A percentile compares a stretch with the other conserved stretches of the same genome.
Evolutionary conservation across 2,797 vertebrate species (phyloP).

Genomic region (Adelosebastes latens): DNA sequence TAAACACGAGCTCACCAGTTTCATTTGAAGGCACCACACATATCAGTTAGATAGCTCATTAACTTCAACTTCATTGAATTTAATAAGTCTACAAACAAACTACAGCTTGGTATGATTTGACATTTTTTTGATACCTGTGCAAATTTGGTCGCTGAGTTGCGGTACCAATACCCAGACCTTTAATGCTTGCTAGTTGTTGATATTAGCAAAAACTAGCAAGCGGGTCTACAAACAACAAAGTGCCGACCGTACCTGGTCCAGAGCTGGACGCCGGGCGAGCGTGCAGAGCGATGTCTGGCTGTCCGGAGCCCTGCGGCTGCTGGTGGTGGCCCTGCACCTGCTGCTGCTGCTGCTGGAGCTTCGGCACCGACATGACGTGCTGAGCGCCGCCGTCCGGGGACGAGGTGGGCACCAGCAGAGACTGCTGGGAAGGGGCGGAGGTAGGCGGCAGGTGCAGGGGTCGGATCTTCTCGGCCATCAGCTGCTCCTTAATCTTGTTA

Average conservation of each 20-base stretch:
- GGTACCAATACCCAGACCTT: background rate
- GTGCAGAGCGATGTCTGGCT: conserved; percentile 93
- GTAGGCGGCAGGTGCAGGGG: conserved; percentile 94
- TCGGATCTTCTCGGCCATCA: conserved; percentile 99
- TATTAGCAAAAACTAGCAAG: background rate
- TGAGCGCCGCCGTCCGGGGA: conserved; percentile 87
- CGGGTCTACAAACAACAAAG: background rate
- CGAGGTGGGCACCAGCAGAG: conserved; percentile 88
- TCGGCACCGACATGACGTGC: conserved; percentile 90
- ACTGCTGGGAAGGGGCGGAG: conserved; percentile 92
- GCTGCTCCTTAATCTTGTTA: conserved; percentile 99
- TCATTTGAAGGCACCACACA: background rate
- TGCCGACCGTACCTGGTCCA: conserved; percentile 85
- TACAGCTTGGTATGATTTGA: background rate
- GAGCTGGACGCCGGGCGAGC: conserved; percentile 93
- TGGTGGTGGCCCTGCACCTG: conserved; percentile 87
- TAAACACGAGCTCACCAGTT: too few relatives aligned
- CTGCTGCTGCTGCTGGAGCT: conserved; percentile 93
- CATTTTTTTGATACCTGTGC: background rate
- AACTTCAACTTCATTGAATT: background rate
- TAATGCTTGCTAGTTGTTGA: background rate
- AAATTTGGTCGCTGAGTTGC: background rate
- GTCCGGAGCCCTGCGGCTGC: conserved; percentile 90
- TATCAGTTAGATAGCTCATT: background rate
- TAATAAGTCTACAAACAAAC: background rate